phyloP scores from a whole-genome alignment of 2,888 invertebrate species.

The Conomelus anceps region DNA sequence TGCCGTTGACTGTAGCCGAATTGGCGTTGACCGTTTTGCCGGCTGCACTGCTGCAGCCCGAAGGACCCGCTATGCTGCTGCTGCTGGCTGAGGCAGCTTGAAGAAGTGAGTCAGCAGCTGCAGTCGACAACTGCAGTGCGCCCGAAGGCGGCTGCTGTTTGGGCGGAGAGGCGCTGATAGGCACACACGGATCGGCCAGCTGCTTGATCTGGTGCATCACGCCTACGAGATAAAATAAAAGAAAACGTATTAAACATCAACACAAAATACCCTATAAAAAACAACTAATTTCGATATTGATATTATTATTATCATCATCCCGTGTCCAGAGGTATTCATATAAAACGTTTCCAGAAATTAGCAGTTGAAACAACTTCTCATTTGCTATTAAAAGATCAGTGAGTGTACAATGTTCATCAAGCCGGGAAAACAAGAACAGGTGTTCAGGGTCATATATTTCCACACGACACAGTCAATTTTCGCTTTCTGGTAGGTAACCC shows the following conservation, averaged over 20 bases:
- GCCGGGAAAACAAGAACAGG: no score
- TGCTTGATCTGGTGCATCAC: conserved; percentile 82
- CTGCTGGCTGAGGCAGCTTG: conserved; percentile 39
- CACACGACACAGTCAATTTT: no score
- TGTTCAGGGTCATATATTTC: no score
- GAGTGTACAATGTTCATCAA: no score
- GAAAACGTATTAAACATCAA: neutral
- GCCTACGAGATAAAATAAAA: conserved; percentile 38
- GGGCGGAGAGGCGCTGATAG: conserved; percentile 46
- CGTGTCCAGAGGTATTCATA: neutral
- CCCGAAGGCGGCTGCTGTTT: conserved; percentile 47
- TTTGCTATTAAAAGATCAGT: no score
- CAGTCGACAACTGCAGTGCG: conserved; percentile 39
- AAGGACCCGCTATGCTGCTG: neutral
- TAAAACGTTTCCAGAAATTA: no score
- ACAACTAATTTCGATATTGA: no score
- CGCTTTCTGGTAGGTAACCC: no score
- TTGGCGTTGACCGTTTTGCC: neutral
- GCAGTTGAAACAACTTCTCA: no score
- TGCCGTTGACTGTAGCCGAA: neutral
- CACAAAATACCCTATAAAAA: neutral
- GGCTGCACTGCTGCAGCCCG: neutral
- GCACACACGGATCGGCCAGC: conserved; percentile 55
- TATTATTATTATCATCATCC: neutral
- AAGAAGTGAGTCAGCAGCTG: conserved; percentile 43